These are phyloP conservation scores for Diadromus collaris DNA, from an alignment of 2,888 invertebrate species.

Conservation along the genomic window DNA sequence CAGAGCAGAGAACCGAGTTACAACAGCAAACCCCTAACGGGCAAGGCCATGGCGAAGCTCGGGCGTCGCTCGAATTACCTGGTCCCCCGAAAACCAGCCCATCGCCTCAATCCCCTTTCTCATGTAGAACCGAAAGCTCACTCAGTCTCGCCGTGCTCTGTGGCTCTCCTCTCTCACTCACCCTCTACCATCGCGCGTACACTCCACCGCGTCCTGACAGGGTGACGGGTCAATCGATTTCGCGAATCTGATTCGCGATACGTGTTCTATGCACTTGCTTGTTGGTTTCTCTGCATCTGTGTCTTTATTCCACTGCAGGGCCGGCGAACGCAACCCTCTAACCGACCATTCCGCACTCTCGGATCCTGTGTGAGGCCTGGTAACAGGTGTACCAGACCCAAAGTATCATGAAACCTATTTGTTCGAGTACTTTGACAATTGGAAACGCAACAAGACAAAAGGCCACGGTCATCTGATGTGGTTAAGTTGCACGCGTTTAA, in stretches of 20 bases:
- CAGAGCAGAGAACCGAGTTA: slow-evolving; percentile 33
- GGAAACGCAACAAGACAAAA: slow-evolving; percentile 44
- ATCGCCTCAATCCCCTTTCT: slow-evolving; percentile 46
- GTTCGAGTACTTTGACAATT: slow-evolving; percentile 49
- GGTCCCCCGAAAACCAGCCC: slow-evolving; percentile 55
- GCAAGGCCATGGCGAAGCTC: slow-evolving; percentile 44
- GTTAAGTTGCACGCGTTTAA: slow-evolving; percentile 36
- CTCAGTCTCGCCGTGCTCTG: slow-evolving; percentile 35
- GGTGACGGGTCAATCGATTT: slow-evolving; percentile 62
- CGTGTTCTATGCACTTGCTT: slow-evolving; percentile 22
- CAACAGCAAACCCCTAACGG: slow-evolving; percentile 47
- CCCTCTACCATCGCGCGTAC: slow-evolving; percentile 38
- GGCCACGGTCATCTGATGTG: slow-evolving; percentile 52
- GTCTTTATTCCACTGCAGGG: neutral
- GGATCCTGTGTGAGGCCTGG: slow-evolving; percentile 20
- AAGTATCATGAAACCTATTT: slow-evolving; percentile 44
- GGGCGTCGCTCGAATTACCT: slow-evolving; percentile 56
- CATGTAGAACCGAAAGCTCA: slow-evolving; percentile 54
- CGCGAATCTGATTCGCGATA: slow-evolving; percentile 57
- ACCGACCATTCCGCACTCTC: slow-evolving; percentile 11
- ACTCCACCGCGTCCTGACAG: slow-evolving; percentile 57
- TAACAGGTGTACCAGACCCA: slow-evolving; percentile 44
- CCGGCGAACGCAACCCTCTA: slow-evolving; percentile 15
- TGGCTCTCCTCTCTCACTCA: slow-evolving; percentile 14
- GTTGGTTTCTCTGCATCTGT: slow-evolving; percentile 20